These are phyloP conservation scores for Athalia rosae DNA, from an alignment of 2,888 invertebrate species.

Conservation along the genomic window DNA sequence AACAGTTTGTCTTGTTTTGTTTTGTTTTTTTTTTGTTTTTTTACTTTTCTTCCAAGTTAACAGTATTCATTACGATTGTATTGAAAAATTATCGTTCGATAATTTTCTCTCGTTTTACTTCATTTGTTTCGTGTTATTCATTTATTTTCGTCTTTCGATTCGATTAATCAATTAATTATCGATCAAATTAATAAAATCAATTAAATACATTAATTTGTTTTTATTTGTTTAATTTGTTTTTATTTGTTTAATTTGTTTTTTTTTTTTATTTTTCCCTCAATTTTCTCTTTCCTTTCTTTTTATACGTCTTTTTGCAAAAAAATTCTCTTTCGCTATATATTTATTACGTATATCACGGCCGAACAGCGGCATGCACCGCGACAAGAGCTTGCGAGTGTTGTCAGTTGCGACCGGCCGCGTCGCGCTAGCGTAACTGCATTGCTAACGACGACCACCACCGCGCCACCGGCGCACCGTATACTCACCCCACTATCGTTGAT, in stretches of 20 bases:
- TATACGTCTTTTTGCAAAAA: background rate
- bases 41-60: too few species aligned
- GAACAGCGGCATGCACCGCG: slow-evolving; percentile 42
- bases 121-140: too few species aligned
- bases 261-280: background rate
- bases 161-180: too few species aligned
- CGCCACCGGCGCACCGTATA: slow-evolving; percentile 69
- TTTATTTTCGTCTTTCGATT: too few species aligned
- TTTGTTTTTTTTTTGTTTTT: too few species aligned
- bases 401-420: slow-evolving; percentile 72
- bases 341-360: slow-evolving; percentile 40
- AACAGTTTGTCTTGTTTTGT: too few species aligned
- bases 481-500: slow-evolving; percentile 38
- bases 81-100: too few species aligned
- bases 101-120: too few species aligned
- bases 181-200: background rate
- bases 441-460: slow-evolving; percentile 70
- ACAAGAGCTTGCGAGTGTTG: slow-evolving; percentile 45
- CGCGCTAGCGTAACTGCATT: slow-evolving; percentile 74
- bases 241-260: background rate
- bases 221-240: background rate
- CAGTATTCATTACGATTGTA: too few species aligned
- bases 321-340: background rate
- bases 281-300: background rate
- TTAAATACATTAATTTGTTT: background rate